A percentile compares a stretch with the other conserved stretches of the same genome.
Evolutionary conservation across 2,113 vertebrate species (phyloP).

Genomic region (Stercorarius parasiticus): DNA sequence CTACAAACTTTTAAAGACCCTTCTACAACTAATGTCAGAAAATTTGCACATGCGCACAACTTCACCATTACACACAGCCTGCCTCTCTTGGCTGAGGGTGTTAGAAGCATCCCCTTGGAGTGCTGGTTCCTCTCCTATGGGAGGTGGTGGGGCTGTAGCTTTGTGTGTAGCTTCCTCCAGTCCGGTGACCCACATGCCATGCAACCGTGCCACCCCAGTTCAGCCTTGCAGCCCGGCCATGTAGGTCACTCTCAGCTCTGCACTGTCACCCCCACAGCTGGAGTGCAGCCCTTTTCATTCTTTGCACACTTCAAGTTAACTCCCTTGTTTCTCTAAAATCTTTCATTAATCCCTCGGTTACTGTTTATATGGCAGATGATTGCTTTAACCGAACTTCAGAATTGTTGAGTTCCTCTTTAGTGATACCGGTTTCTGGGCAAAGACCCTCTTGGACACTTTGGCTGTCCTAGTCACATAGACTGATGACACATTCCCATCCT

Average conservation of each 20-base stretch:
- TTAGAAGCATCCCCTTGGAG: neutral
- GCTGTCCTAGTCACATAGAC: fast-evolving
- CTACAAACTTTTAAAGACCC: neutral
- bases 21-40: neutral
- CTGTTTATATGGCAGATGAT: neutral
- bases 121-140: neutral
- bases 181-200: fast-evolving
- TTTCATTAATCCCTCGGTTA: neutral
- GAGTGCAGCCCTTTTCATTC: neutral
- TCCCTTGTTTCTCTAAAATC: neutral
- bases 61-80: neutral
- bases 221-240: fast-evolving
- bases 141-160: neutral
- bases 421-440: neutral
- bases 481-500: fast-evolving
- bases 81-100: neutral
- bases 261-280: neutral
- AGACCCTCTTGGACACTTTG: neutral
- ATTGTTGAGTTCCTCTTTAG: neutral
- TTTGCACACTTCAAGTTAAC: too few relatives aligned
- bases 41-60: too few relatives aligned
- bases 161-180: fast-evolving
- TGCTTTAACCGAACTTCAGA: neutral
- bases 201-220: neutral
- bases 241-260: neutral